Evolutionary conservation across 2,113 vertebrate species (phyloP).

Genomic region (Xyrauchen texanus): DNA sequence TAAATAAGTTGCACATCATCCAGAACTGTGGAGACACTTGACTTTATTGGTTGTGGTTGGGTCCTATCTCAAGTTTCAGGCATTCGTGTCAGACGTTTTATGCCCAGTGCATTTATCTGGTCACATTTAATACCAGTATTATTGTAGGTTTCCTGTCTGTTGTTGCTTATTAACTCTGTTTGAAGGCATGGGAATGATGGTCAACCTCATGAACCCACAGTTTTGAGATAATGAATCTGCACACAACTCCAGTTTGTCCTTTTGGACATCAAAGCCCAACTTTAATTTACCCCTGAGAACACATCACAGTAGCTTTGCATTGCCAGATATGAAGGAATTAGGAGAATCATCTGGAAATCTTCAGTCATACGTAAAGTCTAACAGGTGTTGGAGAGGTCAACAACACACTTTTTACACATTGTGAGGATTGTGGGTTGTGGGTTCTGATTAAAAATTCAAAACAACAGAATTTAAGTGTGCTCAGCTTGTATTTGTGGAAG

Average conservation of each 20-base stretch:
- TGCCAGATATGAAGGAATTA: neutral
- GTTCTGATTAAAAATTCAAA: neutral
- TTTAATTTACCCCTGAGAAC: neutral
- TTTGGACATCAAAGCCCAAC: neutral
- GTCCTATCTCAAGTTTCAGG: constrained; percentile 45
- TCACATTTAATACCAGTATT: constrained; percentile 4
- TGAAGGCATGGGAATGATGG: neutral
- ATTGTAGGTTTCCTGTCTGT: constrained; percentile 14
- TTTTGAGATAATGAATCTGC: neutral
- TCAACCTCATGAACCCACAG: neutral
- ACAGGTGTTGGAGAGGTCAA: neutral
- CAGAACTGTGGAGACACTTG: constrained; percentile 49
- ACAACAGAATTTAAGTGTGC: too few species aligned
- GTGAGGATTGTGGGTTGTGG: constrained; percentile 25
- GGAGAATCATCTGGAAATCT: constrained; percentile 7
- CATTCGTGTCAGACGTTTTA: constrained; percentile 25
- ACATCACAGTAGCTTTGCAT: neutral
- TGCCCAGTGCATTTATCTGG: constrained; percentile 16
- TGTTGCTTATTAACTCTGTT: constrained; percentile 4
- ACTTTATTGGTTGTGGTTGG: constrained; percentile 58
- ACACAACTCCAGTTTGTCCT: neutral
- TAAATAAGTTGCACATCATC: constrained; percentile 54
- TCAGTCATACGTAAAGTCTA: neutral
- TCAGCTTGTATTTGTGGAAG: too few species aligned
- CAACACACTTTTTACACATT: neutral